A percentile compares a stretch with the other conserved stretches of the same genome.
Conservation (phyloP, 2,888 invertebrate genomes). For the Chrysomela aeneicollis region DNA sequence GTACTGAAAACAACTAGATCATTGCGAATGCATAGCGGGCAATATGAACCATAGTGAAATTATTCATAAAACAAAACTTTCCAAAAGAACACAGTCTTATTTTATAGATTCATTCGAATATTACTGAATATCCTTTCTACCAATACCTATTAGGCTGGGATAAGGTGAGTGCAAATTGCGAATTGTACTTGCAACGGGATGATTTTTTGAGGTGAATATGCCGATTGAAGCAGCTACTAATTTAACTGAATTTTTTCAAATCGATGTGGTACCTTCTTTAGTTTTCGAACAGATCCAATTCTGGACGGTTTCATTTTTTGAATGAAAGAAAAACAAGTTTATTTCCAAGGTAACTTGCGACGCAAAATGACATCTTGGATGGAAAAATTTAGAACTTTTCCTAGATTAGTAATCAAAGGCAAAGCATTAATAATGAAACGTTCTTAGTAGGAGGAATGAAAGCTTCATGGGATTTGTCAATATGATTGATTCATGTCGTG, state of each 20-base stretch:
- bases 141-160: slow-evolving; percentile 39
- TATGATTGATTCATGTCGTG: no score
- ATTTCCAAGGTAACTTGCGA: no score
- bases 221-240: no score
- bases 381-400: slow-evolving; percentile 19
- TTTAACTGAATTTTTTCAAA: slow-evolving; percentile 29
- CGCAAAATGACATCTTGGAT: slow-evolving; percentile 13
- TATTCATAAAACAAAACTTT: slow-evolving; percentile 30
- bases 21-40: background rate
- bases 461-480: no score
- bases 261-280: no score
- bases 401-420: slow-evolving; percentile 14
- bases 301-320: no score
- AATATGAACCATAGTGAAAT: slow-evolving; percentile 4
- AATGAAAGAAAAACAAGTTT: background rate
- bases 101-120: slow-evolving; percentile 31
- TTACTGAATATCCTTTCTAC: slow-evolving; percentile 53
- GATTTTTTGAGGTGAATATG: background rate
- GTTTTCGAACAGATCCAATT: slow-evolving; percentile 9
- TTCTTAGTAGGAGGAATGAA: background rate
- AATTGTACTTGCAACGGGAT: slow-evolving; percentile 24
- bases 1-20: background rate
- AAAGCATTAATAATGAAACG: slow-evolving; percentile 1
- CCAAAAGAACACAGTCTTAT: slow-evolving; percentile 39
- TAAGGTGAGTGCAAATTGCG: slow-evolving; percentile 18